Evolutionary conservation across 2,113 vertebrate species (phyloP).

Genomic region (Pangasianodon gigas): DNA sequence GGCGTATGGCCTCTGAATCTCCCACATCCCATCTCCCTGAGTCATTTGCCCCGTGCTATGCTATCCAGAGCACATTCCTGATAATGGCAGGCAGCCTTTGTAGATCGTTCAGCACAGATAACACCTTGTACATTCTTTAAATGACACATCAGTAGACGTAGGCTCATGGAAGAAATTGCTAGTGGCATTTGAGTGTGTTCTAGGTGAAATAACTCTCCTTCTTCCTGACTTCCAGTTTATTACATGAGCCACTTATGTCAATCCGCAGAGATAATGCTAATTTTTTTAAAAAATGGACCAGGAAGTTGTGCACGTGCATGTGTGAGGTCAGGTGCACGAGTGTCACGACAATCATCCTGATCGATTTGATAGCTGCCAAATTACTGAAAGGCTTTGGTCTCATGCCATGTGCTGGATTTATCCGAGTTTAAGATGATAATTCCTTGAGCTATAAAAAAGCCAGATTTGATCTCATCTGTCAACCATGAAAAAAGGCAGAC

Average conservation of each 20-base stretch:
- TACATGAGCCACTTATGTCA: slow-evolving; percentile 40
- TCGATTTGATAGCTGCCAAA: slow-evolving; percentile 33
- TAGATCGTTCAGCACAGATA: slow-evolving; percentile 60
- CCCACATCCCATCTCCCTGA: slow-evolving; percentile 55
- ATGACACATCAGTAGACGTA: slow-evolving; percentile 59
- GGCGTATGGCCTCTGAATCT: slow-evolving; percentile 43
- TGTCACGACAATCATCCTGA: slow-evolving; percentile 34
- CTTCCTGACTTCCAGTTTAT: slow-evolving; percentile 40
- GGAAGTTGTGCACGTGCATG: not conserved
- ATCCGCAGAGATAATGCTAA: slow-evolving; percentile 32
- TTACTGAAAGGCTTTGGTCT: slow-evolving; percentile 33
- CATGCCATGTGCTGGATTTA: slow-evolving; percentile 18
- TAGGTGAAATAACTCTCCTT: slow-evolving; percentile 51
- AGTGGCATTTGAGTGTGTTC: slow-evolving; percentile 52
- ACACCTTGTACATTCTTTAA: slow-evolving; percentile 55
- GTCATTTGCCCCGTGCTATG: slow-evolving; percentile 55
- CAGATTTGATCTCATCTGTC: slow-evolving; percentile 28
- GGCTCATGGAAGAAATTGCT: slow-evolving; percentile 48
- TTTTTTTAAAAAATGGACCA: not conserved
- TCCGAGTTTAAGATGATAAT: slow-evolving; percentile 36
- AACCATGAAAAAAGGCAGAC: slow-evolving; percentile 19
- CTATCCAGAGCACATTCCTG: slow-evolving; percentile 52
- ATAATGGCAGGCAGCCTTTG: slow-evolving; percentile 61
- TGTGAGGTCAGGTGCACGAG: slow-evolving; percentile 29
- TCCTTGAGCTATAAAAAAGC: slow-evolving; percentile 23